These are phyloP conservation scores for Mormyrops attenuatus DNA, from an alignment of 2,797 vertebrate genomes.

Conservation along the genomic window DNA sequence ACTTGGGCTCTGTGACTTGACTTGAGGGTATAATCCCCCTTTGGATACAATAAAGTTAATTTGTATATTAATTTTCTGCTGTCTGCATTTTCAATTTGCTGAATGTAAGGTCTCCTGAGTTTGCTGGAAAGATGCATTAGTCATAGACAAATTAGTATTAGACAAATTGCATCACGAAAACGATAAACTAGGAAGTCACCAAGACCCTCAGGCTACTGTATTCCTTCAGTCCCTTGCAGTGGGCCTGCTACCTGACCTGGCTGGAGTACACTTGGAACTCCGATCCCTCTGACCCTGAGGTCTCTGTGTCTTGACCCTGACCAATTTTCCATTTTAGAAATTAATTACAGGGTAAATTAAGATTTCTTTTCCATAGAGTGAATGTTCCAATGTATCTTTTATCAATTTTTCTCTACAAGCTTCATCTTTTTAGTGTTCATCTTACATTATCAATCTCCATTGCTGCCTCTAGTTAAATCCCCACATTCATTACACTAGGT, in stretches of 20 bases:
- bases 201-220: neutral
- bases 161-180: neutral
- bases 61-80: neutral
- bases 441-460: neutral
- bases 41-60: neutral
- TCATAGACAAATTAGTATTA: too few species aligned
- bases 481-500: neutral
- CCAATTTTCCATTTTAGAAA: neutral
- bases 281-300: neutral
- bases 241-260: neutral
- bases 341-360: neutral
- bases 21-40: neutral
- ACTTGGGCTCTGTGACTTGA: too few species aligned
- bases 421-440: neutral
- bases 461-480: neutral
- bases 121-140: too few species aligned
- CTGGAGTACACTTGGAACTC: neutral
- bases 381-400: neutral
- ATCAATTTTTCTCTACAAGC: neutral
- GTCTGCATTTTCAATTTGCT: neutral
- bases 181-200: neutral
- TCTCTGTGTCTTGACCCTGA: neutral
- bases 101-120: neutral
- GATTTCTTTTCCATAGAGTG: neutral
- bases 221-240: neutral